Evolutionary conservation across 2,888 invertebrate genomes (phyloP).

Genomic region (Acrocyrtus sp.): DNA sequence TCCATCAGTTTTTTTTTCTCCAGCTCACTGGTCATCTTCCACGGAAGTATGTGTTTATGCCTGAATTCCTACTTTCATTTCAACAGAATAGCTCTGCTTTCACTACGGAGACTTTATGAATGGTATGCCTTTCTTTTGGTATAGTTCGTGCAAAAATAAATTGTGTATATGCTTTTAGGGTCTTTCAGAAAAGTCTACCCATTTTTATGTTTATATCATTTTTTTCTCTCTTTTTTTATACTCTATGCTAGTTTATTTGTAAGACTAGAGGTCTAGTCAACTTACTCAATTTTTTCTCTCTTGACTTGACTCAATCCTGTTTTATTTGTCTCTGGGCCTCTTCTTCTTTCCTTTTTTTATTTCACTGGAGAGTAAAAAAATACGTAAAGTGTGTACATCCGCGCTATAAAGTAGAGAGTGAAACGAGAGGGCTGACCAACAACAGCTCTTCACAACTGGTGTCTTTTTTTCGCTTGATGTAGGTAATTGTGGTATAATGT

Average conservation of each 20-base stretch:
- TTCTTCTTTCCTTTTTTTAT: conserved; percentile 8
- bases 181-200: no score
- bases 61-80: not conserved
- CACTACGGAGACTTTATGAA: no score
- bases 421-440: conserved; percentile 28
- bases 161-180: no score
- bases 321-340: conserved; percentile 1
- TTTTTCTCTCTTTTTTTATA: not conserved
- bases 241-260: conserved; percentile 28
- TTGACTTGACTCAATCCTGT: conserved; percentile 14
- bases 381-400: conserved; percentile 1
- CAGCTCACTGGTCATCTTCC: not conserved
- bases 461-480: conserved; percentile 11
- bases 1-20: conserved; percentile 9
- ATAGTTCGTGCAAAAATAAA: no score
- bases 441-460: not conserved
- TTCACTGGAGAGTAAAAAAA: conserved; percentile 4
- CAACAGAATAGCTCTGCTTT: no score
- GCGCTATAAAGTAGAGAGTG: not conserved
- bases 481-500: not conserved
- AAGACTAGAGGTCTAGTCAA: conserved; percentile 28
- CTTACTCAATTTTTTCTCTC: conserved; percentile 34
- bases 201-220: not conserved
- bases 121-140: no score
- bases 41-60: not conserved